Evolutionary conservation across 2,113 vertebrate species (phyloP).

Genomic region (Notothenia coriiceps): DNA sequence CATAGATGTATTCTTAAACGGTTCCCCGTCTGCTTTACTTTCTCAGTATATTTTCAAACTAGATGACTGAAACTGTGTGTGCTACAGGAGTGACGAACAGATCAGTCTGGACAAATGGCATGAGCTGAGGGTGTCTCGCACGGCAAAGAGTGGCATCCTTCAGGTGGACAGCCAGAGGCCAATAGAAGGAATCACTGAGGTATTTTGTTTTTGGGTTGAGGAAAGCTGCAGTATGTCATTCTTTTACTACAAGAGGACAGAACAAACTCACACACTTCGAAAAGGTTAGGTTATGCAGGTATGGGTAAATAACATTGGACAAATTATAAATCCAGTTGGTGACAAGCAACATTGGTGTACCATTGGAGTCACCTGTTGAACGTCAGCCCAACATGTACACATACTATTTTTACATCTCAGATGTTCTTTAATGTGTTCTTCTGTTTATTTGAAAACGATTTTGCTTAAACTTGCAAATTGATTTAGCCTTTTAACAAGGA

Average conservation of each 20-base stretch:
- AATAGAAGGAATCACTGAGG: conserved; percentile 92
- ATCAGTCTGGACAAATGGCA: conserved; percentile 91
- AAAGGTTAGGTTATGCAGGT: background rate
- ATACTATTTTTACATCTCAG: background rate
- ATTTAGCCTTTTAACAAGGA: too few species aligned
- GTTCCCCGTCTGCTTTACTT: background rate
- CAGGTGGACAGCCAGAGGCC: conserved; percentile 92
- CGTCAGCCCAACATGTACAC: background rate
- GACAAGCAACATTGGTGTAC: background rate
- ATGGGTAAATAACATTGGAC: too few species aligned
- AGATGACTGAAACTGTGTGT: background rate
- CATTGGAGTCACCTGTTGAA: background rate
- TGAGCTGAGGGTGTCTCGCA: conserved; percentile 91
- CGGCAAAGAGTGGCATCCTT: conserved; percentile 93
- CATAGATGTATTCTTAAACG: background rate
- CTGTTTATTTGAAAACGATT: background rate
- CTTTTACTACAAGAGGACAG: conserved; percentile 27
- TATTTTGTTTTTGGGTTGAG: conserved; percentile 50
- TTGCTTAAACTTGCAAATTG: background rate
- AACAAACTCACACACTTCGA: background rate
- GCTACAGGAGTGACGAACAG: conserved; percentile 89
- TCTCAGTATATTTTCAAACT: background rate
- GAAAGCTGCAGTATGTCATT: background rate
- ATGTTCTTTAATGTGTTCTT: background rate
- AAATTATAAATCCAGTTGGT: background rate